phyloP scores from a whole-genome alignment of 2,888 invertebrate genomes.

The Troilus luridus region DNA sequence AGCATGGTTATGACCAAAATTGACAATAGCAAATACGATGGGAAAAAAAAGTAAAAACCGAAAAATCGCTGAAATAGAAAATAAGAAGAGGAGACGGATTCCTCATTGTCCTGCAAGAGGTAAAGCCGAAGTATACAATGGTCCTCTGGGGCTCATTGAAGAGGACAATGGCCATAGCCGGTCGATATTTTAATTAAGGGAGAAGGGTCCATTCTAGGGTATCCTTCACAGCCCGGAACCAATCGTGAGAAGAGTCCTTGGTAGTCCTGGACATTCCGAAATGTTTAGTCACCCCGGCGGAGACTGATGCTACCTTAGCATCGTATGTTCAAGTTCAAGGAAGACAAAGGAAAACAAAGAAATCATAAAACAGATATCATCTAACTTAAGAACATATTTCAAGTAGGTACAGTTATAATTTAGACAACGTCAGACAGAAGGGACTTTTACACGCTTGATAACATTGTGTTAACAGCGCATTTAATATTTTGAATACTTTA shows the following conservation, averaged over 20 bases:
- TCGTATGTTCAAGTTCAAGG: neutral
- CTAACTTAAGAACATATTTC: neutral
- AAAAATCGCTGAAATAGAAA: conserved; percentile 34
- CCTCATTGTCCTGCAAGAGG: neutral
- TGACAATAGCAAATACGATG: conserved; percentile 9
- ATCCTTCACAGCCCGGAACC: conserved; percentile 30
- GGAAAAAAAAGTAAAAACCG: conserved; percentile 13
- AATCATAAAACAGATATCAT: neutral
- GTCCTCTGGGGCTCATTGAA: conserved; percentile 34
- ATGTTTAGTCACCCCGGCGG: neutral
- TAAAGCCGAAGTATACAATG: conserved; percentile 34
- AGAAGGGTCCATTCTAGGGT: conserved; percentile 35
- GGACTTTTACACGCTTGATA: no score
- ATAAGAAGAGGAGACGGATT: conserved; percentile 2
- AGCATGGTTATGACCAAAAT: conserved; percentile 10
- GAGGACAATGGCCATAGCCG: conserved; percentile 31
- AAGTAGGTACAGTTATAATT: no score
- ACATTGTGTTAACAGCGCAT: no score
- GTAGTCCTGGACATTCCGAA: conserved; percentile 30
- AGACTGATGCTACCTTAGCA: neutral
- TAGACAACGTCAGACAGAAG: no score
- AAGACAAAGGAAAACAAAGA: neutral
- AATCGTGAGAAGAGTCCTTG: neutral
- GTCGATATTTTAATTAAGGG: conserved; percentile 48
- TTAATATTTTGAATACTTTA: no score